Evolutionary conservation across 53 echinoderm and acorn worm genomes (phyloP), one percentile per base, ranked within the genome.

Genomic region (Actinopyga echinites): DNA sequence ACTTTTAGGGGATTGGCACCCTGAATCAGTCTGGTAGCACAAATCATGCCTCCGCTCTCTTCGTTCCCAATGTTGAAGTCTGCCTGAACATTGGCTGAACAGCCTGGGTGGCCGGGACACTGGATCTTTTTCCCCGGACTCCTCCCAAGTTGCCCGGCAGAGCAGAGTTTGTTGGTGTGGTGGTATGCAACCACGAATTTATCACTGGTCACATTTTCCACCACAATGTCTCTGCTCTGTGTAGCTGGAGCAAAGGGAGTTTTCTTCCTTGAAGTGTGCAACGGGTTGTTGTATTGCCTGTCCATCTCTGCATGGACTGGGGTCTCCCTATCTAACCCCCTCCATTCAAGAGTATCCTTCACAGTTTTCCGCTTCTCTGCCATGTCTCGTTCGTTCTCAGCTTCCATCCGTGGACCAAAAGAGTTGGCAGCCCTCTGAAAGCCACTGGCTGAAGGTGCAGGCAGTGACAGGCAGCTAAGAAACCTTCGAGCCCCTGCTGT

Each of bases 111-210:
- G 38, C 80, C 34, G 21, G 69, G 56, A 45, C 75, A 69, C 15
- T 17, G 15, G 38, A 69, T 5, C 32, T 59, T 8, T 19, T 56
- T 6, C 56, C 35, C 37, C 11, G 34, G n/a, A 10, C 64, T 23
- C 54, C 52, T 64, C 20, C 8, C 6, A 11, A 25, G 12, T 12
- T 84, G 28, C 31, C 80, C 35, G 4, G 31, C 11, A 35, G 34
- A 13, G 56, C 89, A 89, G 11, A 89, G 62, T 82, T 89, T 85
- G 73, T 53, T 88, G 24, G 66, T 73, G 62, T 88, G 88, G 52
- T 83, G 42, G 22, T 57, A 83, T 29, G 57, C 63, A 17, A 89
- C 64, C 2, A 79, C 17, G 15, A 24, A 57, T 42, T 89, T 89
- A 4, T 36, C 57, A 1, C 67, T 26, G 5, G 79, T 84, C 30